Evolutionary conservation across 2,797 vertebrate genomes (phyloP), one percentile per base, ranked within the genome.

Genomic region (Hyperoplus immaculatus): DNA sequence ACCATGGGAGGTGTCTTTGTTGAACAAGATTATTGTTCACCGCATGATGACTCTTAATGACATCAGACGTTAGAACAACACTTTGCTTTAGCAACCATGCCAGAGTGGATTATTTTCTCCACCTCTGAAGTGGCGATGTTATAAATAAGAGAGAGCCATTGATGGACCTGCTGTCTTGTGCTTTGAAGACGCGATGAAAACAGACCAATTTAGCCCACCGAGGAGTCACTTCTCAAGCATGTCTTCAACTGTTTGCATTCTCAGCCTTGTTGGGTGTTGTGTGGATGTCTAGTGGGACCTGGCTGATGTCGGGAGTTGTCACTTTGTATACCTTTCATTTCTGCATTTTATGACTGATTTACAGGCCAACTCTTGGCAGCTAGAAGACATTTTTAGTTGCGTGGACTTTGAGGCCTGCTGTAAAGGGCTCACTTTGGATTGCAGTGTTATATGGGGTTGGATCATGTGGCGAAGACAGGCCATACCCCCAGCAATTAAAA

Each of bases 361-460:
- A 45, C 43, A 36, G 49, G 57, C 15, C 5, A 16, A 50, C 66
- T 73, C 72, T 63, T 56, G 12, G 65, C 9, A 0, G 5, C 5
- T 4, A 14, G 29, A 41, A 15, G 14, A 49, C 47, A 39, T 56
- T 72, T 74, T 72, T 15, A 71, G 46, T 67, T 42, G 3, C 51
- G 77, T 49, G 39, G 55, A 69, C 70, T 54, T 70, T 49, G 58
- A 82, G 71, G 78, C 36, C 18, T 2, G 50, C 59, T 78, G 54
- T 57, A 64, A 71, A 49, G 8, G 47, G 14, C 70, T 78, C 45
- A 16, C 45, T 11, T 59, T 15, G 69, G 64, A 87, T 83, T 69
- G 61, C 70, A 74, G 70, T 79, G 77, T 66, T 74, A 56, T 62
- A 61, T 63, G 75, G 72, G 63, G 77, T 82, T 45, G 36, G 41